Percentiles rank a stretch among this genome's conserved stretches.
These are phyloP conservation scores for Montipora efflorescens DNA, from an alignment of 64 coral and sea anemone genomes.

Conservation along the genomic window DNA sequence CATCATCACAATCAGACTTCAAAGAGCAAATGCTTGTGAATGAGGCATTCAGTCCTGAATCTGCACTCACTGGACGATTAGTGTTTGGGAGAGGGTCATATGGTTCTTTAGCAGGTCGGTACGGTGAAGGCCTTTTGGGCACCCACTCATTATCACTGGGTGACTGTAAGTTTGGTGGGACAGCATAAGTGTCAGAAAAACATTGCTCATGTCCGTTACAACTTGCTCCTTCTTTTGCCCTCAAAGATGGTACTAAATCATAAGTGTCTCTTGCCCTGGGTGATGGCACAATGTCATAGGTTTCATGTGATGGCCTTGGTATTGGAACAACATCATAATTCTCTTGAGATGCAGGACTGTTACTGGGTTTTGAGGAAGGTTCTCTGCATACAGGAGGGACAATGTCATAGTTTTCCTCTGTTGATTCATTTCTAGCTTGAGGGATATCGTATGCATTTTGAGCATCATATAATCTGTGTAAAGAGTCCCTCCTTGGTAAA, in stretches of 20 bases:
- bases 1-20: conserved; percentile 4
- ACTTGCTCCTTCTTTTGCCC: not conserved
- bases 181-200: conserved; percentile 57
- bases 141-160: not conserved
- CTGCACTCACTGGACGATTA: conserved; percentile 20
- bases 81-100: conserved; percentile 47
- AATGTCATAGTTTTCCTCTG: conserved; percentile 45
- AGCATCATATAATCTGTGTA: not conserved
- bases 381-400: not conserved
- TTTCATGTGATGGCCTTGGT: conserved; percentile 17
- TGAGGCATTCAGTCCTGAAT: conserved; percentile 59
- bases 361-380: not conserved
- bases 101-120: not conserved
- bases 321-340: conserved; percentile 50
- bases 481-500: conserved; percentile 19
- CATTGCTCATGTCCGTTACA: not conserved
- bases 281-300: conserved; percentile 60
- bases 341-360: conserved; percentile 15
- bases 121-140: not conserved
- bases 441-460: not conserved
- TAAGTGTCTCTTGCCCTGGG: not conserved
- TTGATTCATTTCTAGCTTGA: not conserved
- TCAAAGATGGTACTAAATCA: conserved; percentile 25
- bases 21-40: conserved; percentile 44
- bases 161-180: not conserved